Conservation (phyloP, 1,140 invertebrate species). For the Brachionus sp. region DNA sequence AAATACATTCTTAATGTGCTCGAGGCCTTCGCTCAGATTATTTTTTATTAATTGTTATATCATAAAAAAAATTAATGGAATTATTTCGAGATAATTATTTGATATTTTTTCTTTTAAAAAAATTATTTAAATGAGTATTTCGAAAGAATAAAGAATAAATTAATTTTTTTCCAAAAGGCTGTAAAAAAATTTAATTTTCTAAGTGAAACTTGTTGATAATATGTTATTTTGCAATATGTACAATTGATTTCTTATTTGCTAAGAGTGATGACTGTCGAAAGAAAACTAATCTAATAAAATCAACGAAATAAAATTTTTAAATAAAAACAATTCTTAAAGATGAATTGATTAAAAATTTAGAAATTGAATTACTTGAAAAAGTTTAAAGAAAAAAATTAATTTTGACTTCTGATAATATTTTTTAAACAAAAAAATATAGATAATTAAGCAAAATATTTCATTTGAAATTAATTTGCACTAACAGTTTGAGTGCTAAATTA, state of each 20-base stretch:
- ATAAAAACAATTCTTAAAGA: too few relatives aligned
- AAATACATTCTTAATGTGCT: background rate
- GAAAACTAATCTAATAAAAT: background rate
- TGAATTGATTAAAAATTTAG: too few relatives aligned
- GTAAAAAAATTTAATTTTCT: background rate
- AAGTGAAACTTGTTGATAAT: conserved; percentile 4
- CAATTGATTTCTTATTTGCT: background rate
- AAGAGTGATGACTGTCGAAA: background rate
- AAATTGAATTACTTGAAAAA: too few relatives aligned
- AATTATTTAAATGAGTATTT: background rate
- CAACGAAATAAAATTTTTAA: background rate
- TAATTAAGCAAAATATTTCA: background rate
- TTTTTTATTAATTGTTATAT: background rate
- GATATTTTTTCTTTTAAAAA: background rate
- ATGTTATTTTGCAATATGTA: background rate
- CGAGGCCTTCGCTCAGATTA: background rate
- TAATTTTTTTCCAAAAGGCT: background rate
- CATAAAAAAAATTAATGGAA: background rate
- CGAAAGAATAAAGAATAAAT: background rate
- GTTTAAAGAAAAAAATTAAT: background rate
- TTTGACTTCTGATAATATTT: background rate
- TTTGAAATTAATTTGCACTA: background rate
- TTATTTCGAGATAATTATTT: background rate
- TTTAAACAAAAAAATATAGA: background rate
- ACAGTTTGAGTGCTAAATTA: background rate